Evolutionary conservation across 30 jellyfish, hydroid and myxozoan genomes (phyloP).

Genomic region (Phacellophora camtschatica): DNA sequence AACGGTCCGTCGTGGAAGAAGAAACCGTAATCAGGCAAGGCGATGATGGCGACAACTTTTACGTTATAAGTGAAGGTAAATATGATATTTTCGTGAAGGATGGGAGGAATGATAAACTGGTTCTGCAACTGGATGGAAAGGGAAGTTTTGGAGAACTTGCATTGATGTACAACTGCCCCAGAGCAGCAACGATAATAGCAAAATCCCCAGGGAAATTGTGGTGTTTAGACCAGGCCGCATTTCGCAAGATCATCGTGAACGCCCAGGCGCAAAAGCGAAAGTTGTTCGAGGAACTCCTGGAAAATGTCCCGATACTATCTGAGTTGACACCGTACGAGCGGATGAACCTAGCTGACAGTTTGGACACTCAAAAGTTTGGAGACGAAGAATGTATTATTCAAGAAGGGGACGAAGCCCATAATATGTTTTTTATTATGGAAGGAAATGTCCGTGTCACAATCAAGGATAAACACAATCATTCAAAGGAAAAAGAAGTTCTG

Average conservation of each 20-base stretch:
- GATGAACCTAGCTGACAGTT: slow-evolving; percentile 93
- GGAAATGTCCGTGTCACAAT: slow-evolving; percentile 85
- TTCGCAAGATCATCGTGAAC: slow-evolving; percentile 80
- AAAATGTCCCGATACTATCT: slow-evolving; percentile 81
- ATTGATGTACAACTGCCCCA: slow-evolving; percentile 90
- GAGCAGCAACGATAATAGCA: slow-evolving; percentile 96
- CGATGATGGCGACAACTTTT: slow-evolving; percentile 97
- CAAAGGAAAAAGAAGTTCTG: slow-evolving; percentile 67
- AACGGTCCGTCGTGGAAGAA: slow-evolving; percentile 77
- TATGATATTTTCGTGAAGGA: slow-evolving; percentile 75
- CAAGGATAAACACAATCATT: slow-evolving; percentile 26
- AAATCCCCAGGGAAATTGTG: slow-evolving; percentile 81
- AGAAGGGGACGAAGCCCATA: slow-evolving; percentile 82
- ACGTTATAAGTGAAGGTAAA: slow-evolving; percentile 88
- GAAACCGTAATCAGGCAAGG: slow-evolving; percentile 91
- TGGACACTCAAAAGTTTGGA: slow-evolving; percentile 63
- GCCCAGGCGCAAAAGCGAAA: slow-evolving; percentile 89
- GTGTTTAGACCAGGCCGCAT: slow-evolving; percentile 95
- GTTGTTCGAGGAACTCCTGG: slow-evolving; percentile 82
- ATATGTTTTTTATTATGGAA: slow-evolving; percentile 89
- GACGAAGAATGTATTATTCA: slow-evolving; percentile 69
- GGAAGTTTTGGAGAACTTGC: slow-evolving; percentile 98
- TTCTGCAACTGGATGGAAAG: slow-evolving; percentile 78
- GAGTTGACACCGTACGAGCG: slow-evolving; percentile 87
- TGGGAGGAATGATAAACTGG: slow-evolving; percentile 71